These are phyloP conservation scores for Cynoglossus semilaevis DNA, from an alignment of 2,113 vertebrate genomes.

Conservation along the genomic window DNA sequence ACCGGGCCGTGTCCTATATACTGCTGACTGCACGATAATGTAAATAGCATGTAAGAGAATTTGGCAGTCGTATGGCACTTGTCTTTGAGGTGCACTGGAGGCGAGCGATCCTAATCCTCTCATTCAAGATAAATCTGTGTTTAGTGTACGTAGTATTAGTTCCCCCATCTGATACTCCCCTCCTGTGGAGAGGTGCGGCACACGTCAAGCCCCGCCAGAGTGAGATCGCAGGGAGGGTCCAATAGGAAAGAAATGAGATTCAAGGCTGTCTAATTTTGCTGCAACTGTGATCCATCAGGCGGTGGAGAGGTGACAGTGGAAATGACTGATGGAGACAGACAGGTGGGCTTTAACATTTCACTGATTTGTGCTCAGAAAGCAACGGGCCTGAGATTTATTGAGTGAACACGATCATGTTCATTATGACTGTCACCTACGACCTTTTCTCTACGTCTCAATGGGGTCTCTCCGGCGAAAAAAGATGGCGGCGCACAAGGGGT, in stretches of 20 bases:
- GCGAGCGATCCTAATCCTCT: constrained; percentile 66
- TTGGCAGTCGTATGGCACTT: constrained; percentile 61
- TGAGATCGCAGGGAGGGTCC: constrained; percentile 92
- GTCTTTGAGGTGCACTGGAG: constrained; percentile 72
- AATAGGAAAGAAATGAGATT: constrained; percentile 99
- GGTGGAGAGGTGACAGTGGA: constrained; percentile 96
- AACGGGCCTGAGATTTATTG: constrained; percentile 98
- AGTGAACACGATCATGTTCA: constrained; percentile 99
- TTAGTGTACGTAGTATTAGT: constrained; percentile 70
- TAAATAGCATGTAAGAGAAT: constrained; percentile 68
- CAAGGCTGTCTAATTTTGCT: constrained; percentile 99
- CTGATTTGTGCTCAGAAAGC: constrained; percentile 99
- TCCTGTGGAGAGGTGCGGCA: constrained; percentile 80
- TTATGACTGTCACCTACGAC: constrained; percentile 98
- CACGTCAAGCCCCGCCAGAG: constrained; percentile 92
- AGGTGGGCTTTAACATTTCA: constrained; percentile 99
- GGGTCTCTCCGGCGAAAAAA: constrained; percentile 85
- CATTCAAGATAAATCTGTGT: constrained; percentile 81
- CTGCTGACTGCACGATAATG: constrained; percentile 72
- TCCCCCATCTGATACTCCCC: constrained; percentile 61
- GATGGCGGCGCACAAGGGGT: constrained; percentile 80
- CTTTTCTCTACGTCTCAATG: constrained; percentile 98
- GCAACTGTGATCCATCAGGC: constrained; percentile 99
- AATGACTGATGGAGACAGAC: constrained; percentile 99
- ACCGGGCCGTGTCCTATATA: constrained; percentile 66